A percentile compares a stretch with the other conserved stretches of the same genome.
phyloP scores from a whole-genome alignment of 2,113 vertebrate genomes.

The Aegithalos caudatus region DNA sequence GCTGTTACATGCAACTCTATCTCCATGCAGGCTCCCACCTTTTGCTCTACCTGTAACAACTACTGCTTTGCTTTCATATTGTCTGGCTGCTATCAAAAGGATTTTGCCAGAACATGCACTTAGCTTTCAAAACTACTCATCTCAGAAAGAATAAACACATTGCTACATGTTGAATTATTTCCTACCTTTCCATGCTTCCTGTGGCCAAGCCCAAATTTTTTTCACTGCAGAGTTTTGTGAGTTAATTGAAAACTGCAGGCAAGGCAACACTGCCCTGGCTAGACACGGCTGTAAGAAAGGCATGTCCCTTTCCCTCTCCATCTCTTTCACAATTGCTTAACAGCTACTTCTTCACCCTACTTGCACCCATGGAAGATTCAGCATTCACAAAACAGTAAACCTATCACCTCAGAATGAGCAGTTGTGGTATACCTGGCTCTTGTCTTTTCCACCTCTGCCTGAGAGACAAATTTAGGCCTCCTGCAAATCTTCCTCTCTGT shows the following conservation, averaged over 20 bases:
- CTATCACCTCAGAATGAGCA: background rate
- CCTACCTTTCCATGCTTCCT: background rate
- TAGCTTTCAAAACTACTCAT: background rate
- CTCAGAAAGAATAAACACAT: background rate
- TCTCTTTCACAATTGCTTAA: background rate
- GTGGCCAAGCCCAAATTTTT: background rate
- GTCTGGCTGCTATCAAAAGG: background rate
- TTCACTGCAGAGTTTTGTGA: background rate
- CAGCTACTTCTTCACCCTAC: background rate
- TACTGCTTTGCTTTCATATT: background rate
- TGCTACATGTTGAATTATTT: background rate
- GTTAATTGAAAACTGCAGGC: background rate
- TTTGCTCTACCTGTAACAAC: background rate
- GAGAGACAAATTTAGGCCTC: conserved; percentile 81
- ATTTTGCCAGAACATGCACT: background rate
- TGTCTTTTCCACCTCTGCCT: conserved; percentile 61
- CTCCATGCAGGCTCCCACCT: background rate
- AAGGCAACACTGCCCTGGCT: background rate
- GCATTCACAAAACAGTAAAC: background rate
- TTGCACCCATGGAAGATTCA: background rate
- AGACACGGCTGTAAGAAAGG: background rate
- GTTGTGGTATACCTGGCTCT: conserved; percentile 50
- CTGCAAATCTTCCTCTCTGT: conserved; percentile 77
- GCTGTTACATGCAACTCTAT: background rate
- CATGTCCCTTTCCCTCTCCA: background rate